Evolutionary conservation across 2,797 vertebrate species (phyloP).

Genomic region (Danio choprae): DNA sequence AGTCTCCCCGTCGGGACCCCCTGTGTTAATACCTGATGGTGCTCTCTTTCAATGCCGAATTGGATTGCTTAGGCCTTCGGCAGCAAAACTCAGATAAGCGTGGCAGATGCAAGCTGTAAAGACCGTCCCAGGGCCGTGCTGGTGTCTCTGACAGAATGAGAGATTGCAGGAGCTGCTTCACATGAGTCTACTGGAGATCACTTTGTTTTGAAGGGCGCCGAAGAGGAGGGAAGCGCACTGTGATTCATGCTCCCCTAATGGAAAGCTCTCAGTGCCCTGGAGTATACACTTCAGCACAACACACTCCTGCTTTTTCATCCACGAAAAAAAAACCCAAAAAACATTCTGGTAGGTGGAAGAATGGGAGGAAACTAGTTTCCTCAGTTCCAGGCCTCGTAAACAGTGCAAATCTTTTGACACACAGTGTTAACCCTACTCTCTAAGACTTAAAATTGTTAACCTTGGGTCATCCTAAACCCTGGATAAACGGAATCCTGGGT

Average conservation of each 20-base stretch:
- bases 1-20: constrained; percentile 3
- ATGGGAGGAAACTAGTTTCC: background rate
- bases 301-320: constrained; percentile 23
- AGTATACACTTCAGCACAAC: constrained; percentile 47
- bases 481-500: no score
- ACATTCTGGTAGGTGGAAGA: constrained; percentile 6
- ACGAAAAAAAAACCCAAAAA: background rate
- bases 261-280: constrained; percentile 53
- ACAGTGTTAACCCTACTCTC: background rate
- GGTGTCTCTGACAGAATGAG: constrained; percentile 50
- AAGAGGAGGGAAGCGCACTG: constrained; percentile 46
- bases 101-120: constrained; percentile 42
- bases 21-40: constrained; percentile 42
- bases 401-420: background rate
- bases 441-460: no score
- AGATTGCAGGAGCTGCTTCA: constrained; percentile 48
- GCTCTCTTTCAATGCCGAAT: constrained; percentile 33
- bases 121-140: constrained; percentile 50
- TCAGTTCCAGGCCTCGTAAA: background rate
- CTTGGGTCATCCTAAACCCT: no score
- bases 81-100: constrained; percentile 26
- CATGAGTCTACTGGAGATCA: constrained; percentile 56
- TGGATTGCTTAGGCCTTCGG: constrained; percentile 47
- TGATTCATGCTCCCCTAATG: constrained; percentile 50
- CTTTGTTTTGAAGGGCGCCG: constrained; percentile 56